Conservation (phyloP, 2,797 vertebrate genomes). For the Aeoliscus strigatus region DNA sequence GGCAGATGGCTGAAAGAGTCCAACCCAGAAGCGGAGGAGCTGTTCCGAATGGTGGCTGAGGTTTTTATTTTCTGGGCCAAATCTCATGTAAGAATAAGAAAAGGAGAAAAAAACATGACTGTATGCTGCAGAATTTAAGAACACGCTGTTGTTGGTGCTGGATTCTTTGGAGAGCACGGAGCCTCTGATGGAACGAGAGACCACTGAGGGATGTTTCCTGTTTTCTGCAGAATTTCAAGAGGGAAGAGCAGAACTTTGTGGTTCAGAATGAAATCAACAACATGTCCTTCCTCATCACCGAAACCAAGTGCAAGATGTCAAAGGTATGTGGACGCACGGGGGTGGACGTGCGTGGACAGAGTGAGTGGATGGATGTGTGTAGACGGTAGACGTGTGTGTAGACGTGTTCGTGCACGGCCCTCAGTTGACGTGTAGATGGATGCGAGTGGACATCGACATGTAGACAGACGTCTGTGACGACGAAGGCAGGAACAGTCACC, state of each 20-base stretch:
- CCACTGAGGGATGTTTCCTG: too few relatives aligned
- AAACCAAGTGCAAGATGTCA: slow-evolving; percentile 93
- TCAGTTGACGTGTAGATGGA: too few relatives aligned
- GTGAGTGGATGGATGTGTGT: slow-evolving; percentile 11
- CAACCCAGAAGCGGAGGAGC: slow-evolving; percentile 85
- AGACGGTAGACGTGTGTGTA: too few relatives aligned
- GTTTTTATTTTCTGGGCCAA: slow-evolving; percentile 99
- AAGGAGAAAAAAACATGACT: too few relatives aligned
- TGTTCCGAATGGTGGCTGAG: slow-evolving; percentile 97
- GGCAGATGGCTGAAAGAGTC: slow-evolving; percentile 95
- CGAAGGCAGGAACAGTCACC: too few relatives aligned
- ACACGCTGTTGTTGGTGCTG: slow-evolving; percentile 7
- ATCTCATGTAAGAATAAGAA: slow-evolving; percentile 95
- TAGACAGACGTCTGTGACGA: too few relatives aligned
- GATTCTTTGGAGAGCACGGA: too few relatives aligned
- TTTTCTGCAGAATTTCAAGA: slow-evolving; percentile 95
- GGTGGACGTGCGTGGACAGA: too few relatives aligned
- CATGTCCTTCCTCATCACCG: slow-evolving; percentile 93
- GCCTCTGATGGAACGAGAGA: too few relatives aligned
- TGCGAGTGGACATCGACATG: too few relatives aligned
- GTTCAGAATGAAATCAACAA: slow-evolving; percentile 99
- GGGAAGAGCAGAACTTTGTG: slow-evolving; percentile 99
- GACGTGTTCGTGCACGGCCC: too few relatives aligned
- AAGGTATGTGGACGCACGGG: slow-evolving; percentile 79
- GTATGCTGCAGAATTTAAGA: too few relatives aligned